A percentile compares a stretch with the other conserved stretches of the same genome.
phyloP scores from a whole-genome alignment of 2,888 invertebrate genomes.

The Diploptera punctata region DNA sequence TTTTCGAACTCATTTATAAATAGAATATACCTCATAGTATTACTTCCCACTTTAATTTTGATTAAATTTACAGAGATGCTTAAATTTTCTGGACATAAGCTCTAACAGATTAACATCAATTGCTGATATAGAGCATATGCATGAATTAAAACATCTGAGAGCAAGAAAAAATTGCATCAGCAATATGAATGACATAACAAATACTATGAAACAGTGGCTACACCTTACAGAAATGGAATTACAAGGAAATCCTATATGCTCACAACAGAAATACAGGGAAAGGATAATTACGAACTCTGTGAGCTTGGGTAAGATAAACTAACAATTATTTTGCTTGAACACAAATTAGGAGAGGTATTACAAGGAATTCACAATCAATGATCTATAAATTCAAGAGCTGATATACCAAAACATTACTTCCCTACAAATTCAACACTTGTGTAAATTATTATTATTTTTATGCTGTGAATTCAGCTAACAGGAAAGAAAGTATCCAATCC shows the following conservation, averaged over 20 bases:
- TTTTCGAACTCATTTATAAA: too few relatives aligned
- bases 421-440: too few relatives aligned
- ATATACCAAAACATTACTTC: too few relatives aligned
- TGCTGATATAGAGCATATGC: constrained; percentile 43
- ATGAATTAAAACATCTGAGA: constrained; percentile 35
- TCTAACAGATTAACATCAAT: constrained; percentile 46
- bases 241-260: constrained; percentile 68
- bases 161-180: constrained; percentile 51
- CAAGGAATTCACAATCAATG: too few relatives aligned
- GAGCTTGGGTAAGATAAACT: constrained; percentile 66
- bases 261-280: constrained; percentile 69
- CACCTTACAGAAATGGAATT: constrained; percentile 64
- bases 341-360: too few relatives aligned
- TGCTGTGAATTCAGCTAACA: too few relatives aligned
- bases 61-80: constrained; percentile 62
- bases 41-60: too few relatives aligned
- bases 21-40: too few relatives aligned
- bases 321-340: too few relatives aligned
- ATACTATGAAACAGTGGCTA: constrained; percentile 62
- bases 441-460: too few relatives aligned
- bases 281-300: constrained; percentile 67
- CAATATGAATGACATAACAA: constrained; percentile 62
- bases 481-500: too few relatives aligned
- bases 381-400: too few relatives aligned
- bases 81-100: constrained; percentile 67